These are phyloP conservation scores for Amazonetta brasiliensis DNA, from an alignment of 2,797 vertebrate genomes.

Conservation along the genomic window DNA sequence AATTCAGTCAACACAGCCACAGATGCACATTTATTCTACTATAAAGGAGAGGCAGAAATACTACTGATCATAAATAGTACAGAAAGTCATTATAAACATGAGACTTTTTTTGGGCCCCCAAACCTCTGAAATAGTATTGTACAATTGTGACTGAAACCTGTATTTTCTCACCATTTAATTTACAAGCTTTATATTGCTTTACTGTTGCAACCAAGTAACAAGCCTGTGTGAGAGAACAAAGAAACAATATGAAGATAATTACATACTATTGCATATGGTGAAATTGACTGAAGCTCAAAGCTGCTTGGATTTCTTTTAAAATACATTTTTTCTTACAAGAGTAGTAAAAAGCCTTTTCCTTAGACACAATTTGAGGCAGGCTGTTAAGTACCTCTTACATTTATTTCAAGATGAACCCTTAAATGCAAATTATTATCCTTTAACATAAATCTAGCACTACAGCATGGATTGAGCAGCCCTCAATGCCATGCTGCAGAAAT, in stretches of 20 bases:
- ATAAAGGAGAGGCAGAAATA: background rate
- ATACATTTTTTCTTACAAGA: background rate
- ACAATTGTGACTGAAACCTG: background rate
- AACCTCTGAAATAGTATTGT: background rate
- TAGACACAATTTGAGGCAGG: background rate
- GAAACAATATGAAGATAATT: background rate
- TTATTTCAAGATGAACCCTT: background rate
- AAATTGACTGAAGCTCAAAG: background rate
- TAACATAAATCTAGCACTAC: background rate
- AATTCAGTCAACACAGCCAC: background rate
- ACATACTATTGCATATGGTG: background rate
- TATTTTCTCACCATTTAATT: background rate
- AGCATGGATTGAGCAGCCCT: background rate
- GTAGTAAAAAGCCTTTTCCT: background rate
- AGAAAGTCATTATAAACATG: background rate
- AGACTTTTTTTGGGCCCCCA: background rate
- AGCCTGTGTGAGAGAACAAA: background rate
- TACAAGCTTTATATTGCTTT: background rate
- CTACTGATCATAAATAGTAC: background rate
- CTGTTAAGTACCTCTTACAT: background rate
- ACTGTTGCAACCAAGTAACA: background rate
- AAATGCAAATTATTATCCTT: background rate
- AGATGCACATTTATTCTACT: background rate
- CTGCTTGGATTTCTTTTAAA: background rate
- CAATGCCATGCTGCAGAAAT: background rate